Evolutionary conservation across 2,888 invertebrate genomes (phyloP).

Genomic region (Drosophila helvetica): DNA sequence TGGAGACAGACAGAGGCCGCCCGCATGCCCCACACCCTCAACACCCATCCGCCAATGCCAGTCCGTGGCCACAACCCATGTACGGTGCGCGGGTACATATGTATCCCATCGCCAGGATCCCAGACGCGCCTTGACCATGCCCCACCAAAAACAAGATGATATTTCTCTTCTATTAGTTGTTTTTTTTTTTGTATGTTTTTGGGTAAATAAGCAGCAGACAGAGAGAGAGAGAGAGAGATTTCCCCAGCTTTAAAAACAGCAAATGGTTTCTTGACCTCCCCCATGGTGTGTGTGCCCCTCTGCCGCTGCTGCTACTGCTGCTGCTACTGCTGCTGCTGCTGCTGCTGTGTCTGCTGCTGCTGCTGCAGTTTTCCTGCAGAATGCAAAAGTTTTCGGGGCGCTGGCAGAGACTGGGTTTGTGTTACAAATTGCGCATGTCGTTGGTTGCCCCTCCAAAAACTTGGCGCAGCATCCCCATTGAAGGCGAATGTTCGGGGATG

Average conservation of each 20-base stretch:
- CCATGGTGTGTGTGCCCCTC: conserved; percentile 43
- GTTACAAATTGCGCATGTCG: conserved; percentile 84
- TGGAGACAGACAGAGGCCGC: conserved; percentile 30
- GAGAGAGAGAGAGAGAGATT: conserved; percentile 26
- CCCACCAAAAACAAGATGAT: conserved; percentile 70
- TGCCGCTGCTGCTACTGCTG: conserved; percentile 6
- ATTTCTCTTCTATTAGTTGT: conserved; percentile 34
- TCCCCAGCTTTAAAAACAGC: conserved; percentile 42
- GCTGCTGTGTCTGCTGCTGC: conserved; percentile 2
- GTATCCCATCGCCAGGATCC: conserved; percentile 15
- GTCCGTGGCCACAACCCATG: conserved; percentile 48
- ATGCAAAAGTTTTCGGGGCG: conserved; percentile 67
- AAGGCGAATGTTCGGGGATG: conserved; percentile 36
- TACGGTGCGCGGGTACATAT: conserved; percentile 40
- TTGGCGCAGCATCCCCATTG: conserved; percentile 33
- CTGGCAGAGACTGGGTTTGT: conserved; percentile 83
- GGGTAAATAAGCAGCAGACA: conserved; percentile 65
- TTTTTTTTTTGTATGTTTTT: conserved; percentile 37
- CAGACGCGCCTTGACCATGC: conserved; percentile 79
- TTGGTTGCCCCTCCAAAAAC: conserved; percentile 21
- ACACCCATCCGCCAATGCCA: conserved; percentile 1
- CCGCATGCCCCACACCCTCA: background rate
- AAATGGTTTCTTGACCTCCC: conserved; percentile 80
- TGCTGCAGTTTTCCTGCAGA: conserved; percentile 36
- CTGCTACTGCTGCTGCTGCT: conserved; percentile 9